Percentiles rank a stretch among this genome's conserved stretches.
Conservation (phyloP, 2,888 invertebrate species). For the Agrotis exclamationis region DNA sequence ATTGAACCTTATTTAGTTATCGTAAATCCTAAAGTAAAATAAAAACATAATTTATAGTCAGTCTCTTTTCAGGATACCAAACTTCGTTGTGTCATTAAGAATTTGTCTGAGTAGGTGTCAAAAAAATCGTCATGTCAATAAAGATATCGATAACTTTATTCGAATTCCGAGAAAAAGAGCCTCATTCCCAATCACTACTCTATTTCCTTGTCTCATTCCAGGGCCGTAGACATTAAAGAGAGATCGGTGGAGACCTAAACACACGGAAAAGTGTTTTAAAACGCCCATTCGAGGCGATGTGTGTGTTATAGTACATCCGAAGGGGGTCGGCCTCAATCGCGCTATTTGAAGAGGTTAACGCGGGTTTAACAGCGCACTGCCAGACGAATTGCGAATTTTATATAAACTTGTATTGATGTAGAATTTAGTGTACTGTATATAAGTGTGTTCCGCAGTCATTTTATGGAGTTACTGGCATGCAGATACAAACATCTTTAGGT, state of each 20-base stretch:
- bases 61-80: too few species aligned
- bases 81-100: too few species aligned
- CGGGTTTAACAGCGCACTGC: slow-evolving; percentile 63
- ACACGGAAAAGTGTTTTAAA: slow-evolving; percentile 85
- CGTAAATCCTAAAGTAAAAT: too few species aligned
- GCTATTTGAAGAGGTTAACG: slow-evolving; percentile 70
- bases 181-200: slow-evolving; percentile 34
- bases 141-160: slow-evolving; percentile 13
- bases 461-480: background rate
- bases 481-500: background rate
- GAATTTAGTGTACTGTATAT: background rate
- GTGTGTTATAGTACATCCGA: slow-evolving; percentile 73
- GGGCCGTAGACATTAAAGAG: slow-evolving; percentile 64
- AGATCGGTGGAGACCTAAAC: slow-evolving; percentile 75
- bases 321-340: slow-evolving; percentile 63
- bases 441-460: background rate
- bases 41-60: too few species aligned
- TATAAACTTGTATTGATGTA: slow-evolving; percentile 43
- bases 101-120: background rate
- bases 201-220: slow-evolving; percentile 52
- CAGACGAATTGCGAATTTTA: slow-evolving; percentile 63
- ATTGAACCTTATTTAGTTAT: background rate
- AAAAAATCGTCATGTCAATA: too few species aligned
- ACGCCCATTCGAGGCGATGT: slow-evolving; percentile 76
- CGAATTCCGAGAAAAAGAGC: slow-evolving; percentile 21